Evolutionary conservation across 2,113 vertebrate species (phyloP).

Genomic region (Carlito syrichta): DNA sequence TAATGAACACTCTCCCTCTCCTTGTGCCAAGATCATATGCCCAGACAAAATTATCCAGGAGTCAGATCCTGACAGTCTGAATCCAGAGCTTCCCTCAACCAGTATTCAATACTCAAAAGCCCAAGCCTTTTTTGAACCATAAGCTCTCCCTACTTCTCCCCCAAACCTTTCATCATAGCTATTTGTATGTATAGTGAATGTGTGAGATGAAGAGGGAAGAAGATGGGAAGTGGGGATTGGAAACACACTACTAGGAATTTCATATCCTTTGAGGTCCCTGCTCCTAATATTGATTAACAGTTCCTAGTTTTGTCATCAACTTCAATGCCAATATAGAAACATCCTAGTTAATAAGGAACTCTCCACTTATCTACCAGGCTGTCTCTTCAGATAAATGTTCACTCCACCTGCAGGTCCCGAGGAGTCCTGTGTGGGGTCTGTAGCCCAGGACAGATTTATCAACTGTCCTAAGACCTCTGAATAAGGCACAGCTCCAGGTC

Average conservation of each 20-base stretch:
- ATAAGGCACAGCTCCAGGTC: background rate
- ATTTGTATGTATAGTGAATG: background rate
- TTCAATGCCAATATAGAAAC: slow-evolving; percentile 30
- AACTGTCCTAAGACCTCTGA: background rate
- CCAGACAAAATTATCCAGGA: background rate
- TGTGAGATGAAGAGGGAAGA: background rate
- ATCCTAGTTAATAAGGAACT: background rate
- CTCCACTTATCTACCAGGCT: background rate
- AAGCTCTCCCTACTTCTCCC: background rate
- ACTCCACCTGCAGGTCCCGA: background rate
- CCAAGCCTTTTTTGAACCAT: background rate
- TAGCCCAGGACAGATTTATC: no score
- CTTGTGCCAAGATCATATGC: background rate
- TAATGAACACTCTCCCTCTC: background rate
- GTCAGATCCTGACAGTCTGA: background rate
- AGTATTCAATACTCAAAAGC: background rate
- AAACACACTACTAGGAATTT: background rate
- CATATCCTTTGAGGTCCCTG: background rate
- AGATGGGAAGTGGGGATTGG: background rate
- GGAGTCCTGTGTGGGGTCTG: background rate
- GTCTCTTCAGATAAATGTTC: background rate
- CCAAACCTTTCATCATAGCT: background rate
- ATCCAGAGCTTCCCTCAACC: background rate
- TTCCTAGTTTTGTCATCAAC: background rate
- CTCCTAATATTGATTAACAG: background rate